A percentile compares a stretch with the other conserved stretches of the same genome.
Conservation (phyloP, 2,797 vertebrate species). For the Gymnoscopelus microlampas region DNA sequence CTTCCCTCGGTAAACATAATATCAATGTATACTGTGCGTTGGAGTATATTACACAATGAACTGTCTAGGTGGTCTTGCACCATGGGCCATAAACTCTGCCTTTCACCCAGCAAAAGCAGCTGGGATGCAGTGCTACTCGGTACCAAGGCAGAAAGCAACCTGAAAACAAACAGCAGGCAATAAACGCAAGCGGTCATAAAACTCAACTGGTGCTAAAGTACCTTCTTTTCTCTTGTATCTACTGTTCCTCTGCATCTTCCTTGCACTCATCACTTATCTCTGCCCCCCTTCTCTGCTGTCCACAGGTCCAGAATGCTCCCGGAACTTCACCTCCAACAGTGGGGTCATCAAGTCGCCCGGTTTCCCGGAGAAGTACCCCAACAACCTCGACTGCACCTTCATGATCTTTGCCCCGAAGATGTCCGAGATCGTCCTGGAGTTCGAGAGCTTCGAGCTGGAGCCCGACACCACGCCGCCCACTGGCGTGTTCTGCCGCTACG, state of each 20-base stretch:
- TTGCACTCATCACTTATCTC: conserved; percentile 14
- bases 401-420: conserved; percentile 98
- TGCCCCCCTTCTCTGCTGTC: conserved; percentile 8
- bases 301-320: conserved; percentile 95
- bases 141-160: conserved; percentile 32
- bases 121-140: conserved; percentile 36
- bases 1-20: conserved; percentile 14
- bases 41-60: no score
- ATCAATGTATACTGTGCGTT: no score
- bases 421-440: conserved; percentile 97
- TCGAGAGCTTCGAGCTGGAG: conserved; percentile 97
- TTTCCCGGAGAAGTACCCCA: conserved; percentile 97
- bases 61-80: conserved; percentile 47
- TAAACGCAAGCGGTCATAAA: conserved; percentile 27
- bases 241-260: conserved; percentile 6
- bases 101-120: conserved; percentile 34
- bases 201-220: conserved; percentile 27
- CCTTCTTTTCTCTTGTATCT: not conserved
- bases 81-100: conserved; percentile 43
- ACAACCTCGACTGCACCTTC: conserved; percentile 97
- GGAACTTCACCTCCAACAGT: conserved; percentile 91
- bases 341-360: conserved; percentile 95
- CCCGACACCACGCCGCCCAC: conserved; percentile 89
- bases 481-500: conserved; percentile 93
- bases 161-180: conserved; percentile 30